Evolutionary conservation across 2,888 invertebrate genomes (phyloP).

Genomic region (Coenonympha glycerion): DNA sequence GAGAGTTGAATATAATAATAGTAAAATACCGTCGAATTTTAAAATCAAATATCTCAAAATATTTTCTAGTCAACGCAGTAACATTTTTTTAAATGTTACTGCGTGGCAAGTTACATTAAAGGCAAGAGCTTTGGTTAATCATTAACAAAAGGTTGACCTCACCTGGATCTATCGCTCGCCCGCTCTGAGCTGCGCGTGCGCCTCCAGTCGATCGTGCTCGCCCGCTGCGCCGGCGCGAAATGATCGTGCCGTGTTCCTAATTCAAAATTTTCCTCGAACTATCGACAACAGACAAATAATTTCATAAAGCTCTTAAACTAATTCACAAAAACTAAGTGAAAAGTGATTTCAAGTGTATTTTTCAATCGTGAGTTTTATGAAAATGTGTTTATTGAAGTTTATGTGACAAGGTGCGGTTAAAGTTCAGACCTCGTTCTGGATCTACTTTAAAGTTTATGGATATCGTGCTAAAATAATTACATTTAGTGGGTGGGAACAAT

Average conservation of each 20-base stretch:
- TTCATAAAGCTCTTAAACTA: background rate
- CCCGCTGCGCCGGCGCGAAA: constrained; percentile 52
- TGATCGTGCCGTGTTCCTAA: constrained; percentile 42
- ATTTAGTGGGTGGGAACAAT: constrained; percentile 15
- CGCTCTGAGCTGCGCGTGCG: constrained; percentile 60
- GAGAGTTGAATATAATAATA: too few species aligned
- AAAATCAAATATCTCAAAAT: too few species aligned
- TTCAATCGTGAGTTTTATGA: constrained; percentile 23
- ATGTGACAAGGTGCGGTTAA: constrained; percentile 59
- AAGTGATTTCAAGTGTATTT: constrained; percentile 11
- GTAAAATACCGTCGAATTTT: too few species aligned
- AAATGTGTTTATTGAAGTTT: constrained; percentile 39
- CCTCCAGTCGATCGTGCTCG: constrained; percentile 64
- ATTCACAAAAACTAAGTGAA: constrained; percentile 20
- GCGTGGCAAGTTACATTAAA: too few species aligned
- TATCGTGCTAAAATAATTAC: constrained; percentile 17
- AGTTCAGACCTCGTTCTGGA: constrained; percentile 44
- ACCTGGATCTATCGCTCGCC: constrained; percentile 46
- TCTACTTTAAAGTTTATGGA: constrained; percentile 19
- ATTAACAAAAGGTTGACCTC: constrained; percentile 43
- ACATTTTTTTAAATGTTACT: too few species aligned
- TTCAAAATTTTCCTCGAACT: constrained; percentile 33
- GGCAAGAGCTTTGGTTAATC: background rate
- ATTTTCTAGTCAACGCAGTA: too few species aligned
- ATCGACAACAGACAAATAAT: constrained; percentile 1